Base-by-base conservation (phyloP, 2,113 vertebrate genomes). In the Rhinoptilus africanus region DNA sequence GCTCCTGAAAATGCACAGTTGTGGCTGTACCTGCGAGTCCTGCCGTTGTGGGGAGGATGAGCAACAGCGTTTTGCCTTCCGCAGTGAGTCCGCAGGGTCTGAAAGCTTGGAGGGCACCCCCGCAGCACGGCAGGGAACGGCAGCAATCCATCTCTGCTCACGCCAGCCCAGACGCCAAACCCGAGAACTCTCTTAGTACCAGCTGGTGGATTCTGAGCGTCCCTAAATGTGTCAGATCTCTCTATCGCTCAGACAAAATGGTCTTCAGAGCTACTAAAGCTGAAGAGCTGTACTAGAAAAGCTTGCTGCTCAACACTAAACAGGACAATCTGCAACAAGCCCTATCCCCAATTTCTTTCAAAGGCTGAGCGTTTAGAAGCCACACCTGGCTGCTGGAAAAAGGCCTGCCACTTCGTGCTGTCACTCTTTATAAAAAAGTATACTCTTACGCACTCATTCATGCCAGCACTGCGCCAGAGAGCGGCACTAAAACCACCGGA, bases 111-210 rank as follows among this genome's bases (percentile, higher is more conserved):
- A 93, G 63, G 81, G 47, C 41, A 39, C 17, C 59, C 59, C 73
- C 1, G 0, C 73, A 57, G 60, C 73, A 73, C 0, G 0, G 32
- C 48, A 20, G 78, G 78, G 53, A 85, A 37, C 0, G 0, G 64
- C 0, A 0, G 69, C 92, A 43, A 87, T 72, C 83, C n/a, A 83
- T 92, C 79, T 47, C 1, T 8, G 56, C 68, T 85, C 50, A 78
- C 75, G 16, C 32, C 54, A 66, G 26, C 85, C 66, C 81, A 37
- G 78, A 88, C 92, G 83, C 51, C 91, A 93, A 84, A 92, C 43
- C 37, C 3, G 14, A 89, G 64, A 96, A 54, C 56, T 57, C 84
- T 66, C 91, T 93, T 56, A 57, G 32, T 43, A 85, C 76, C 91
- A 96, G 94, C 86, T 92, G 94, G 95, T 89, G 30, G 89, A 56